Percentiles rank a stretch among this genome's conserved stretches.
phyloP scores from a whole-genome alignment of 2,888 invertebrate species.

The Iphiclides podalirius region DNA sequence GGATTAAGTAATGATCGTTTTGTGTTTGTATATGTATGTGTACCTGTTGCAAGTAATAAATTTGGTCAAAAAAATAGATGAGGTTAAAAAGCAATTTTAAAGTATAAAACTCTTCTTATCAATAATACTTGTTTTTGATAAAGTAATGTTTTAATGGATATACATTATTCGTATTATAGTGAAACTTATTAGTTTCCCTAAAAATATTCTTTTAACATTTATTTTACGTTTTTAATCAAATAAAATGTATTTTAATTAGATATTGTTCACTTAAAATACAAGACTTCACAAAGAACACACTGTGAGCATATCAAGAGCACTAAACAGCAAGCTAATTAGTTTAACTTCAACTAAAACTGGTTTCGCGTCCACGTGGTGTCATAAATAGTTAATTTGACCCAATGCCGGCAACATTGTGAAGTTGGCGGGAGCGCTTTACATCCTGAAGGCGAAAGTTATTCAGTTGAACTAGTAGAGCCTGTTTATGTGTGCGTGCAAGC shows the following conservation, averaged over 20 bases:
- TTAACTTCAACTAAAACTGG: constrained; percentile 8
- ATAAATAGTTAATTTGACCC: constrained; percentile 24
- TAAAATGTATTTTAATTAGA: no score
- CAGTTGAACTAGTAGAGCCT: constrained; percentile 26
- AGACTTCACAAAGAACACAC: no score
- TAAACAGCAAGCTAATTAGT: constrained; percentile 4
- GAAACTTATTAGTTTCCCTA: no score
- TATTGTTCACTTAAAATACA: no score
- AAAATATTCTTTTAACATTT: no score
- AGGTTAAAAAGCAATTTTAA: no score
- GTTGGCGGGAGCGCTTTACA: constrained; percentile 37
- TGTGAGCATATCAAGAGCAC: not conserved
- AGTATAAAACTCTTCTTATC: no score
- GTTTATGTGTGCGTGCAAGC: constrained; percentile 26
- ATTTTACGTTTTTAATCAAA: no score
- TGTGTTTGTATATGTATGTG: not conserved
- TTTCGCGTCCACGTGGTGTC: constrained; percentile 22
- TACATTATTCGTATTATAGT: no score
- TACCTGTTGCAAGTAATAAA: constrained; percentile 19
- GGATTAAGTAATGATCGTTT: constrained; percentile 18
- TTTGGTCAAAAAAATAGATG: no score
- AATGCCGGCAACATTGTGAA: constrained; percentile 41
- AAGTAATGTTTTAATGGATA: no score
- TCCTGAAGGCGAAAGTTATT: constrained; percentile 46
- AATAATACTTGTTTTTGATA: no score